A percentile compares a stretch with the other conserved stretches of the same genome.
phyloP scores from a whole-genome alignment of 2,888 invertebrate species.

The Drosophila emarginata region DNA sequence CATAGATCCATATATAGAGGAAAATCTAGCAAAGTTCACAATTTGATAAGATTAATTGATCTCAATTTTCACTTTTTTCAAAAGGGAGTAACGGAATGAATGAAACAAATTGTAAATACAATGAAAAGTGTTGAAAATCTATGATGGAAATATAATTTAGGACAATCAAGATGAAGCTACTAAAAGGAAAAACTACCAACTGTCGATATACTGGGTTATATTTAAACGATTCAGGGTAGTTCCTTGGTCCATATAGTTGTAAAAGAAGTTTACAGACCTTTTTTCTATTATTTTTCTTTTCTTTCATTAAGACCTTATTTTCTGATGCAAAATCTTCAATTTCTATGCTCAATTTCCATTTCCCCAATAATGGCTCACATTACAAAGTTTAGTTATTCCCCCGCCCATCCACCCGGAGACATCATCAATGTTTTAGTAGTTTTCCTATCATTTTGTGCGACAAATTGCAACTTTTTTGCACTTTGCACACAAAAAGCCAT shows the following conservation, averaged over 20 bases:
- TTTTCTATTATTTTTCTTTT: too few relatives aligned
- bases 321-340: neutral
- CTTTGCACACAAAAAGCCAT: slow-evolving; percentile 33
- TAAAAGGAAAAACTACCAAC: too few relatives aligned
- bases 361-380: neutral
- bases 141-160: too few relatives aligned
- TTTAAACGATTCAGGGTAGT: too few relatives aligned
- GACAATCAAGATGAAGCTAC: too few relatives aligned
- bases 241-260: too few relatives aligned
- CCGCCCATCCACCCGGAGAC: neutral
- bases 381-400: neutral
- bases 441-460: slow-evolving; percentile 7
- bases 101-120: neutral
- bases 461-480: slow-evolving; percentile 15
- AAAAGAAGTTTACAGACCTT: too few relatives aligned
- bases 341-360: neutral
- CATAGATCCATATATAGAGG: neutral
- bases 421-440: neutral
- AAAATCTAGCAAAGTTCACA: slow-evolving; percentile 71
- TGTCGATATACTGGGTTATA: too few relatives aligned
- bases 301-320: neutral
- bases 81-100: neutral
- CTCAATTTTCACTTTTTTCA: neutral
- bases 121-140: neutral
- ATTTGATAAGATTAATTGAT: slow-evolving; percentile 71